Evolutionary conservation across 2,888 invertebrate genomes (phyloP).

Genomic region (Diplazon laetatorius): DNA sequence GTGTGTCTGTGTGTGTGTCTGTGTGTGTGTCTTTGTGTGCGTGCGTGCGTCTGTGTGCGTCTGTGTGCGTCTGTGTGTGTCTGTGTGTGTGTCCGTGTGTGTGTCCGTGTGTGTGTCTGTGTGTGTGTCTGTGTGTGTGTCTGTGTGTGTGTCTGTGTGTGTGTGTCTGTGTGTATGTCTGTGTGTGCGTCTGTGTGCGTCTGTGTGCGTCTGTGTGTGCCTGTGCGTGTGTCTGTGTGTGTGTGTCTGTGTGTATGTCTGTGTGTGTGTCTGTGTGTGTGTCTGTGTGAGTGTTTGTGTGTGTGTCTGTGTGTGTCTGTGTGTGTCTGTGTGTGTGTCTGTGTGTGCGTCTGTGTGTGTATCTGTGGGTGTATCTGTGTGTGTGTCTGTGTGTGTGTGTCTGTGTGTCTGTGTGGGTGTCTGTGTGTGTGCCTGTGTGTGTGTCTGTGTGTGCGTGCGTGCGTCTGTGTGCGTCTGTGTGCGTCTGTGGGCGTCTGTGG

Average conservation of each 20-base stretch:
- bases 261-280: constrained; percentile 10
- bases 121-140: too few species aligned
- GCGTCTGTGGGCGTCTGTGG: constrained; percentile 5
- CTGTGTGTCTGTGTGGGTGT: too few species aligned
- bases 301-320: constrained; percentile 8
- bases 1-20: neutral
- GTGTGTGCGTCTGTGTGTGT: constrained; percentile 12
- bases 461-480: constrained; percentile 8
- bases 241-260: too few species aligned
- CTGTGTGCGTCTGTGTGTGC: too few species aligned
- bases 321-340: constrained; percentile 8
- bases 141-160: too few species aligned
- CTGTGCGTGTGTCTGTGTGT: too few species aligned
- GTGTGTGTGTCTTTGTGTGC: neutral
- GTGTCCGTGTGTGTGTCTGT: too few species aligned
- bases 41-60: neutral
- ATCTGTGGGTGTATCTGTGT: too few species aligned
- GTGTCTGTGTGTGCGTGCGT: constrained; percentile 2
- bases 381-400: too few species aligned
- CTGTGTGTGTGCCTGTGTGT: too few species aligned
- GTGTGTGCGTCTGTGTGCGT: too few species aligned
- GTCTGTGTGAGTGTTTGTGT: constrained; percentile 5
- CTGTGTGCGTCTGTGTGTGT: neutral
- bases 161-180: too few species aligned
- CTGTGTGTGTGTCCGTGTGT: neutral